Conservation (phyloP, 2,113 vertebrate genomes). For the Setophaga coronata region DNA sequence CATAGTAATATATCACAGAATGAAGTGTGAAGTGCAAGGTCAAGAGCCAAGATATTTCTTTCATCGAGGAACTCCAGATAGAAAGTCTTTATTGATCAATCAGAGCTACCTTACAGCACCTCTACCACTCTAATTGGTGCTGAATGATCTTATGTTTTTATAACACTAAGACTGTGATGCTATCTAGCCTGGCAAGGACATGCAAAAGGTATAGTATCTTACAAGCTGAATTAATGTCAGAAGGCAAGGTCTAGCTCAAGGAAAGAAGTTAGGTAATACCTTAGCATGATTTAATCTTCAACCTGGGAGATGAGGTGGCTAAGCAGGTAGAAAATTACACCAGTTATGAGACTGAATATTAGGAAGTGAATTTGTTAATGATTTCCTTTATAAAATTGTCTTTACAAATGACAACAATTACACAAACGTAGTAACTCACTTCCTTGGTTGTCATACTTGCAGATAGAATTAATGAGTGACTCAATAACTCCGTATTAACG, state of each 20-base stretch:
- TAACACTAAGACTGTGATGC: neutral
- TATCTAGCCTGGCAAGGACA: neutral
- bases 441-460: constrained; percentile 39
- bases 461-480: constrained; percentile 48
- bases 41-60: neutral
- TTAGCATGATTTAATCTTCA: neutral
- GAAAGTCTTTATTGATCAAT: constrained; percentile 17
- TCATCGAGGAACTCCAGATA: neutral
- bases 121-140: neutral
- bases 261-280: neutral
- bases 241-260: neutral
- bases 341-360: neutral
- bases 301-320: neutral
- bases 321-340: neutral
- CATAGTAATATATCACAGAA: neutral
- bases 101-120: neutral
- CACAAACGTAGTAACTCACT: constrained; percentile 6
- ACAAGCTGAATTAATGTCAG: neutral
- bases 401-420: constrained; percentile 40
- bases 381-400: neutral
- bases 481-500: constrained; percentile 35
- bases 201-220: neutral
- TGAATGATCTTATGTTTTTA: neutral
- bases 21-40: constrained; percentile 14
- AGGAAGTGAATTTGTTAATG: neutral